A percentile compares a stretch with the other conserved stretches of the same genome.
Conservation (phyloP, 2,888 invertebrate genomes). For the Rhyacophila evoluta region DNA sequence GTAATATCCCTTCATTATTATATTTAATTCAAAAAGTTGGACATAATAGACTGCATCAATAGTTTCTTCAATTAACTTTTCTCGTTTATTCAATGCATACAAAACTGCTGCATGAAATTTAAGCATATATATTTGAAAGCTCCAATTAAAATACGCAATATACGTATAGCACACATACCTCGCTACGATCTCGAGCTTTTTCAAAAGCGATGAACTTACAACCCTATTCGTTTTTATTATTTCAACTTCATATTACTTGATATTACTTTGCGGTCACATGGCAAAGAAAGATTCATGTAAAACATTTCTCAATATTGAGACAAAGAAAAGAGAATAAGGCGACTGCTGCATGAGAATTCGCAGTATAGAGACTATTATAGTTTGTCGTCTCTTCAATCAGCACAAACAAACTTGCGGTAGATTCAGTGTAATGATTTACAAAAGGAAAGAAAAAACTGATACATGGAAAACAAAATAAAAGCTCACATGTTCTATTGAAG, state of each 20-base stretch:
- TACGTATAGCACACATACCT: not conserved
- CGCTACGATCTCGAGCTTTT: not conserved
- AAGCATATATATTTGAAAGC: not conserved
- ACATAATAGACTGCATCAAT: too few species aligned
- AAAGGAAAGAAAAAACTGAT: too few species aligned
- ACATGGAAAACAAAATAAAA: too few species aligned
- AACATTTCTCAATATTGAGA: conserved; percentile 5
- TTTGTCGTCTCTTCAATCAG: conserved; percentile 16
- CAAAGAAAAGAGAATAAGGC: not conserved
- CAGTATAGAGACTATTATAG: conserved; percentile 2
- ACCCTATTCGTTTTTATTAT: not conserved
- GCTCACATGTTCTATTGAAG: too few species aligned
- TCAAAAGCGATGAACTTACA: not conserved
- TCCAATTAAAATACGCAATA: not conserved
- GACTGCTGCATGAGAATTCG: not conserved
- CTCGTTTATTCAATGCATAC: too few species aligned
- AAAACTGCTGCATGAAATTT: too few species aligned
- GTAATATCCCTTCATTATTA: too few species aligned
- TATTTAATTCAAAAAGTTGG: too few species aligned
- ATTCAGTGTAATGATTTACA: not conserved
- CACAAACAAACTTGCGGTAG: not conserved
- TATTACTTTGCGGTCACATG: conserved; percentile 7
- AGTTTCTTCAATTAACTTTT: too few species aligned
- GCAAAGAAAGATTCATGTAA: conserved; percentile 19
- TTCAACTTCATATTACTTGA: conserved; percentile 16